Evolutionary conservation across 37 sponge, comb jelly and placozoan species (phyloP), one percentile per base, ranked within the genome.

Genomic region (Ianthella basta): DNA sequence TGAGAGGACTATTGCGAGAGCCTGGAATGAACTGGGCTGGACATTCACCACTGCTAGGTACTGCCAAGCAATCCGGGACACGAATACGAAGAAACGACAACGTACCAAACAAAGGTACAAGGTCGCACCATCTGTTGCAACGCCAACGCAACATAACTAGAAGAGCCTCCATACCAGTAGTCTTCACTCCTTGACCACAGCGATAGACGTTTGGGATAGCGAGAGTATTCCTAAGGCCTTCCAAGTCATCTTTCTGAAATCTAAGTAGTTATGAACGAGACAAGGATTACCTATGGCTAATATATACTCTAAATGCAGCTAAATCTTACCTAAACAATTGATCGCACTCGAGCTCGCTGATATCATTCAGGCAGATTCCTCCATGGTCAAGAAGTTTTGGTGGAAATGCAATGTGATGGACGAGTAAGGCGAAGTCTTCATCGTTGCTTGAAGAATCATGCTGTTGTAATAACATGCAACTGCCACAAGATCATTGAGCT

Each of bases 1-100:
- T 27, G 64, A 61, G 64, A 70, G 83, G 21, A 82, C 88, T 24
- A 34, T 87, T 32, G 65, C 60, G 38, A 25, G 74, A 56, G 73
- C 77, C 1, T 40, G 65, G 27, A 59, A 24, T 25, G 73, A 70
- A 29, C 79, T 86, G 20, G 86, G 80, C 30, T 86, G 79, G 86
- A 36, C 55, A 36, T 33, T 35, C n/a, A 40, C 40, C 74, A 74
- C 54, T 10, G 56, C 83, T 24, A 70, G 63, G 44, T 87, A 87
- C 34, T 87, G 88, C 41, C 88, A 87, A 37, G n/a, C n/a, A n/a
- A n/a, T n/a, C n/a, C n/a, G n/a, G n/a, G n/a, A n/a, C n/a, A n/a
- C n/a, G n/a, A n/a, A n/a, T n/a, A n/a, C n/a, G n/a, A n/a, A n/a
- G n/a, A n/a, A n/a, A n/a, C n/a, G n/a, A n/a, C n/a, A n/a, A n/a